phyloP scores from a whole-genome alignment of 2,113 vertebrate species.

The Tapirus terrestris region DNA sequence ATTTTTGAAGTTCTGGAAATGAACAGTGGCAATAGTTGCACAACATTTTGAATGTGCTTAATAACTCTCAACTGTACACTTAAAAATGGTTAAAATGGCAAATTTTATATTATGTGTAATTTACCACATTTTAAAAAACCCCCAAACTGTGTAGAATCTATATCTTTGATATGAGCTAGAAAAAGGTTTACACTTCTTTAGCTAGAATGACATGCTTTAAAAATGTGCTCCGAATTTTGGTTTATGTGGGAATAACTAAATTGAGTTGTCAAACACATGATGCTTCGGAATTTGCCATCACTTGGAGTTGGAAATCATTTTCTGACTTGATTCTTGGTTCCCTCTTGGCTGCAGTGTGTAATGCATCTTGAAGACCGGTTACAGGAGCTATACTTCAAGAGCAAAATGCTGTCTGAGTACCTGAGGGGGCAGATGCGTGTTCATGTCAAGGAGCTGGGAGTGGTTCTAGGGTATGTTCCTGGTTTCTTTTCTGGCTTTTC shows the following conservation, averaged over 20 bases:
- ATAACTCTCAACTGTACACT: not conserved
- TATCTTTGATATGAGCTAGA: not conserved
- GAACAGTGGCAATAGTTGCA: not conserved
- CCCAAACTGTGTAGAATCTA: not conserved
- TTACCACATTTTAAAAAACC: not conserved
- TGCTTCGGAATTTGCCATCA: conserved; percentile 4
- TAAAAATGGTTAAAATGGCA: conserved; percentile 4
- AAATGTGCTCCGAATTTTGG: conserved; percentile 18
- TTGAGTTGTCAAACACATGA: not conserved
- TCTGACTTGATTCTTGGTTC: conserved; percentile 63
- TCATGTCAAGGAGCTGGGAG: conserved; percentile 96
- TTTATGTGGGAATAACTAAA: not conserved
- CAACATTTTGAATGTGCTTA: conserved; percentile 7
- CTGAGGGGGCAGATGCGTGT: conserved; percentile 98
- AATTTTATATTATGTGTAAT: not conserved
- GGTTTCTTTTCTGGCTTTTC: conserved; percentile 26
- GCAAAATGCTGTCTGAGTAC: conserved; percentile 98
- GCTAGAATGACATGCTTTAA: conserved; percentile 8
- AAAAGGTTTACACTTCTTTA: not conserved
- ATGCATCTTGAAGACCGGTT: conserved; percentile 99
- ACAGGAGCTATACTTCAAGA: conserved; percentile 99
- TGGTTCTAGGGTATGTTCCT: conserved; percentile 94
- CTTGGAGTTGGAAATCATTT: not conserved
- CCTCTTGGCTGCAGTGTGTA: conserved; percentile 90
- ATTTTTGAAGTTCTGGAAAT: conserved; percentile 11